A percentile compares a stretch with the other conserved stretches of the same genome.
phyloP scores from a whole-genome alignment of 2,888 invertebrate species.

The Carabus problematicus region DNA sequence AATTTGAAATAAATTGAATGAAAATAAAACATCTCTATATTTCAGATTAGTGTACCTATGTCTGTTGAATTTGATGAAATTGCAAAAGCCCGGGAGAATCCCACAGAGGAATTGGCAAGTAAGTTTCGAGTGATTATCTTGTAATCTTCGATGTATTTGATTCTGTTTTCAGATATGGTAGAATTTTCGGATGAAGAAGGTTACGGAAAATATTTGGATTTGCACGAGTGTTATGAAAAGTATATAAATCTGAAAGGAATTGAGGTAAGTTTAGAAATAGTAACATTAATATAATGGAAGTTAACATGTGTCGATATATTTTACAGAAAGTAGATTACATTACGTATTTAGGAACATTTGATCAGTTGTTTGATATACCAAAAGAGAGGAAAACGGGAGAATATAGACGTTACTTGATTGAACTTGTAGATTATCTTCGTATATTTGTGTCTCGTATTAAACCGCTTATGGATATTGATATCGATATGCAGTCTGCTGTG shows the following conservation, averaged over 20 bases:
- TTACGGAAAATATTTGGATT: conserved; percentile 96
- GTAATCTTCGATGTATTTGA: conserved; percentile 6
- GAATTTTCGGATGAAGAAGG: conserved; percentile 99
- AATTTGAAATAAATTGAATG: not conserved
- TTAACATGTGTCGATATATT: conserved; percentile 32
- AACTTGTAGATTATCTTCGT: conserved; percentile 84
- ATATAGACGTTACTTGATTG: conserved; percentile 83
- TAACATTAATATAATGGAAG: not conserved
- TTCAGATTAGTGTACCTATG: conserved; percentile 89
- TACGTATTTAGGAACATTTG: conserved; percentile 90
- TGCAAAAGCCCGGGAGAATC: conserved; percentile 87
- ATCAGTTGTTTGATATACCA: conserved; percentile 94
- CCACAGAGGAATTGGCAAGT: conserved; percentile 85
- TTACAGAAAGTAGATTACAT: conserved; percentile 91
- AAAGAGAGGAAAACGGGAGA: conserved; percentile 89
- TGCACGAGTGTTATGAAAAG: conserved; percentile 95
- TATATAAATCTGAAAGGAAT: conserved; percentile 97
- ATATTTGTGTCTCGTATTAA: conserved; percentile 84
- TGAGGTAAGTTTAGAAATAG: conserved; percentile 66
- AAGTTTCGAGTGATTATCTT: conserved; percentile 52
- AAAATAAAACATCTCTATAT: conserved; percentile 23
- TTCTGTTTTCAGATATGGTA: conserved; percentile 70
- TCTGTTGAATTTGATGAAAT: conserved; percentile 97
- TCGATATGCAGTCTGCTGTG: conserved; percentile 78
- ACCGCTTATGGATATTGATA: conserved; percentile 83